These are phyloP conservation scores for Lasiurus borealis DNA, from an alignment of 2,113 vertebrate genomes.

Conservation along the genomic window DNA sequence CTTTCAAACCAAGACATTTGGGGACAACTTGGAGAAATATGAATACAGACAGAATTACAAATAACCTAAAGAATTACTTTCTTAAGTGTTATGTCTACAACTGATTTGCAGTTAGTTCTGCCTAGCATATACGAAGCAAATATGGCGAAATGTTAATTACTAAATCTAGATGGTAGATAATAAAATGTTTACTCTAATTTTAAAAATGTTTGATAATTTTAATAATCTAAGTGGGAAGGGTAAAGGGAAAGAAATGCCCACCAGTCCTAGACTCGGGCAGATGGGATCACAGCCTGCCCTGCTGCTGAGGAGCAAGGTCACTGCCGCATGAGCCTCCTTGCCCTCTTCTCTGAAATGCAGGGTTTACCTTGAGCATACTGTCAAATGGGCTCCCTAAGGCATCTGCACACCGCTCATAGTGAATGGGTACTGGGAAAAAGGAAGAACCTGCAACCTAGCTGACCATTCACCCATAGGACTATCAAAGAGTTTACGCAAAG, in stretches of 20 bases:
- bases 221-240: neutral
- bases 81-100: neutral
- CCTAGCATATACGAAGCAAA: neutral
- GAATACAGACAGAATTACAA: rapidly evolving
- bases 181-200: neutral
- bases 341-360: neutral
- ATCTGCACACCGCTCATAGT: too few relatives aligned
- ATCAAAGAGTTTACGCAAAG: neutral
- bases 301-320: neutral
- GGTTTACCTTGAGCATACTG: neutral
- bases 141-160: neutral
- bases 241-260: neutral
- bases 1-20: neutral
- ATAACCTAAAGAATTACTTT: neutral
- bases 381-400: neutral
- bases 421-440: neutral
- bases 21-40: neutral
- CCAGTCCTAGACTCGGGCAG: neutral
- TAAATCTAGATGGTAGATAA: neutral
- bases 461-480: neutral
- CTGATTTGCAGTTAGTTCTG: neutral
- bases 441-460: neutral
- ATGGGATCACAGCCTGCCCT: neutral
- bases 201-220: neutral
- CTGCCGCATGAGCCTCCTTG: neutral